These are phyloP conservation scores for Alouatta caraya DNA, from an alignment of 2,797 vertebrate genomes.

Conservation along the genomic window DNA sequence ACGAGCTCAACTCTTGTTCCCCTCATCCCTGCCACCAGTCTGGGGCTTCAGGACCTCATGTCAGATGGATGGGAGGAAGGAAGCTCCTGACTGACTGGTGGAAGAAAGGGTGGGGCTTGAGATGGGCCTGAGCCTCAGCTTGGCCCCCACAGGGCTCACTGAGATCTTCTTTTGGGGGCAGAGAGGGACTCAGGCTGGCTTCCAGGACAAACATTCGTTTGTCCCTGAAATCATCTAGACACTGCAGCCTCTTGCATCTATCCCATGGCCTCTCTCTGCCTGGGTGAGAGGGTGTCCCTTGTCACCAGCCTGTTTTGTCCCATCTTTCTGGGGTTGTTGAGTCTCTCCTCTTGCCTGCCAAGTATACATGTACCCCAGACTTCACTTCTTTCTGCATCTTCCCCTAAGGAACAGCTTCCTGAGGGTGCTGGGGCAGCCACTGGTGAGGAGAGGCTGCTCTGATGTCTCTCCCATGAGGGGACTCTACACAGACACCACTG, in stretches of 20 bases:
- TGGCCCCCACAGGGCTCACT: not conserved
- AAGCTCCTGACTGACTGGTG: slow-evolving; percentile 49
- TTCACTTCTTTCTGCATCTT: not conserved
- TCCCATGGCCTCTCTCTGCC: not conserved
- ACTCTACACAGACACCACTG: not conserved
- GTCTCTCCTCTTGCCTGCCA: not conserved
- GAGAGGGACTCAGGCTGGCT: not conserved
- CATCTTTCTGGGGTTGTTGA: not conserved
- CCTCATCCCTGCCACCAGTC: not conserved
- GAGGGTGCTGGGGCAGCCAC: not conserved
- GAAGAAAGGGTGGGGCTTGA: not conserved
- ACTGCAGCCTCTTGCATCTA: not conserved
- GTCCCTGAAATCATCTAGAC: not conserved
- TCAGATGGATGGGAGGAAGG: slow-evolving; percentile 36
- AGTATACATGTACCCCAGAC: not conserved
- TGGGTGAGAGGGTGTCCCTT: not conserved
- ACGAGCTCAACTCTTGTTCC: not conserved
- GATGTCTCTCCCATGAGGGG: not conserved
- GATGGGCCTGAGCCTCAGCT: not conserved
- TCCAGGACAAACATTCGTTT: not conserved
- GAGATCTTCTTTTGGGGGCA: not conserved
- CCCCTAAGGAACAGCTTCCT: not conserved
- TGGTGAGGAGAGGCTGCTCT: not conserved
- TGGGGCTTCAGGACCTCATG: slow-evolving; percentile 40
- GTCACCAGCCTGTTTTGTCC: slow-evolving; percentile 29